Evolutionary conservation across 2,113 vertebrate species (phyloP).

Genomic region (Sardina pilchardus): DNA sequence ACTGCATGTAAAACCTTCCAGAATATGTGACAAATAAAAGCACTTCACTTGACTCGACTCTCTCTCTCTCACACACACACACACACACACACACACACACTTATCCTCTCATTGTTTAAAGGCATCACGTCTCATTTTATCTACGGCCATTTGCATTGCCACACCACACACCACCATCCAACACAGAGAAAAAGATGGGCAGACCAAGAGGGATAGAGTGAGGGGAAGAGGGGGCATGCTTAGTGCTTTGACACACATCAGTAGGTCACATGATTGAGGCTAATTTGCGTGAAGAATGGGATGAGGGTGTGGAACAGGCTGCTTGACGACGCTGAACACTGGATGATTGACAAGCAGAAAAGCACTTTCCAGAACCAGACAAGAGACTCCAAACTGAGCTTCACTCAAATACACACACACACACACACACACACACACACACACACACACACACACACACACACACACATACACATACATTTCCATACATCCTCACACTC

Average conservation of each 20-base stretch:
- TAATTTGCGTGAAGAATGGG: conserved; percentile 49
- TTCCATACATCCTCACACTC: background rate
- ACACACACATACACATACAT: background rate
- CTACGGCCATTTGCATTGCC: background rate
- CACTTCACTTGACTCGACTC: no score
- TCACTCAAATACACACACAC: background rate
- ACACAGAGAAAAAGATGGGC: background rate
- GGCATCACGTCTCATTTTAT: background rate
- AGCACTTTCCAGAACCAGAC: background rate
- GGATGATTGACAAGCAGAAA: conserved; percentile 9
- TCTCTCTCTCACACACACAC: no score
- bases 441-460: background rate
- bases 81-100: no score
- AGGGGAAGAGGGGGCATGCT: conserved; percentile 32
- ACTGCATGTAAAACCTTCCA: no score
- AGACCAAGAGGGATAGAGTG: background rate
- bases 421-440: background rate
- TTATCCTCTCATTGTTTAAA: no score
- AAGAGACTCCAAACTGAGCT: background rate
- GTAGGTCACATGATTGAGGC: conserved; percentile 54
- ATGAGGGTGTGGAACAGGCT: background rate
- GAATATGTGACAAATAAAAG: no score
- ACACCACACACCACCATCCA: background rate
- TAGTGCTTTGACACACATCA: conserved; percentile 51
- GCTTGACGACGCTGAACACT: background rate